A percentile compares a stretch with the other conserved stretches of the same genome.
These are phyloP conservation scores for Protobothrops flavoviridis DNA, from an alignment of 2,113 vertebrate species.

Conservation along the genomic window DNA sequence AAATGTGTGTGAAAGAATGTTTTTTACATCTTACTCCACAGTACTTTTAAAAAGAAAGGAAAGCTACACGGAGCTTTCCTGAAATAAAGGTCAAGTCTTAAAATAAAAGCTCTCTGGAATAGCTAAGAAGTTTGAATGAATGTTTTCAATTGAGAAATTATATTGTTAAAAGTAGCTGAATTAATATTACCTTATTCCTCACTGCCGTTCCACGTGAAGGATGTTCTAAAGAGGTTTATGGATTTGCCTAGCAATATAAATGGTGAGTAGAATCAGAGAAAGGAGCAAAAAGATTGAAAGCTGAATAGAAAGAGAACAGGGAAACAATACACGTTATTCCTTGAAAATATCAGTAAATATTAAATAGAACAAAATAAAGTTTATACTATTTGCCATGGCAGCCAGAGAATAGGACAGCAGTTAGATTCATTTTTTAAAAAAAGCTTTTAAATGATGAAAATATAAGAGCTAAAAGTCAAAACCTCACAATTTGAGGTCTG, in stretches of 20 bases:
- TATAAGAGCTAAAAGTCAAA: neutral
- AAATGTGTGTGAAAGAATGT: neutral
- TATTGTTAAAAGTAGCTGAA: neutral
- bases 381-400: neutral
- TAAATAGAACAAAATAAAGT: neutral
- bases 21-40: neutral
- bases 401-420: fast-evolving
- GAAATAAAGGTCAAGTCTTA: conserved; percentile 4
- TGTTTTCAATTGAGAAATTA: neutral
- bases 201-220: fast-evolving
- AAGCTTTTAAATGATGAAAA: neutral
- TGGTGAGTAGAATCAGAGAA: neutral
- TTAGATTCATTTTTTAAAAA: neutral
- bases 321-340: neutral
- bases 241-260: neutral
- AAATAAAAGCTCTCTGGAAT: neutral
- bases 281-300: neutral
- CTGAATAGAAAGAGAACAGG: neutral
- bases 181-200: fast-evolving
- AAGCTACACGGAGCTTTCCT: neutral
- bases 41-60: neutral
- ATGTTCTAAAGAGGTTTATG: neutral
- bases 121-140: neutral
- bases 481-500: conserved; percentile 28
- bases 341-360: neutral